Evolutionary conservation across 2,888 invertebrate species (phyloP), one percentile per base, ranked within the genome.

Genomic region (Scaptomyza reducta): DNA sequence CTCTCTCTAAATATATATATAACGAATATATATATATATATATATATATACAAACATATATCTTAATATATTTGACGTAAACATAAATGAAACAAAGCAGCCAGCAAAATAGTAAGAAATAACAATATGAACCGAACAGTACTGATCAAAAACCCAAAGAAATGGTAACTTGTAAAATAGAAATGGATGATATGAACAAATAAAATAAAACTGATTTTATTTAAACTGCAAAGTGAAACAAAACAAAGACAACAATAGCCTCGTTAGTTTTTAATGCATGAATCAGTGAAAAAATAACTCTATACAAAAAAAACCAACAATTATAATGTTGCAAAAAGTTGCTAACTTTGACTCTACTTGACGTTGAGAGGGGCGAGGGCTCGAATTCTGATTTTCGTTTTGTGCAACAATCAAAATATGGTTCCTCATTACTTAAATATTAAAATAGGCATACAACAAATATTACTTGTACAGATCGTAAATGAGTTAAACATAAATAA

Each of bases 191-290:
- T 33, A 49, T 60, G 46, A 61, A 47, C 41, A 35, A 29, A 46
- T 25, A 46, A 60, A 42, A 59, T 62, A 57, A 60, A 63, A 72
- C 57, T 66, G 70, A 59, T 76, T 66, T 75, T 62, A 68, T 74
- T 79, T 74, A 73, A 73, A 77, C 49, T 67, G 58, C 53, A 29
- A 68, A 68, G 35, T 64, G 50, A 53, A 33, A 66, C 29, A 49
- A 38, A 31, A 35, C 14, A 14, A 35, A 65, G 46, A 56, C 59
- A 85, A 83, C 87, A 83, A 88, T 83, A 85, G 84, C 84, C 87
- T 88, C 84, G 87, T 75, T 83, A 88, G 88, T 77, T 87, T 71
- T 65, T 71, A 88, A 87, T 74, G 64, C 14, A 67, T 40, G 55
- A 78, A 73, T 68, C 69, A 68, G 55, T 58, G 42, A 70, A 77